Evolutionary conservation across 1,140 invertebrate species (phyloP).

Genomic region (Drosophila melanica): DNA sequence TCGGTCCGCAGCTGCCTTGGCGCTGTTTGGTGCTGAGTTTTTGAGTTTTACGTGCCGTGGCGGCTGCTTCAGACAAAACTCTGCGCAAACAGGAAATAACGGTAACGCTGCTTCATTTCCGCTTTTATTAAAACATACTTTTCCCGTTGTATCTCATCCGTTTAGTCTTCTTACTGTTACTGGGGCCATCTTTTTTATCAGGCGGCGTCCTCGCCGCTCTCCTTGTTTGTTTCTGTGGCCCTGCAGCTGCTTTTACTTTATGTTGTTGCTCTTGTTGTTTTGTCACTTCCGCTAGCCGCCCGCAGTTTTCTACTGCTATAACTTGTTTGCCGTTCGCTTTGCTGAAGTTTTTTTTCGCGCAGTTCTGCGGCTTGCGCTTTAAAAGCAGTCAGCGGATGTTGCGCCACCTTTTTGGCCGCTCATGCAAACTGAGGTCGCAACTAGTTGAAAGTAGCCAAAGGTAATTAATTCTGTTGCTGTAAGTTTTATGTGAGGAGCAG

Average conservation of each 20-base stretch:
- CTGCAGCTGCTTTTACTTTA: conserved; percentile 8
- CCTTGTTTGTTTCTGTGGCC: conserved; percentile 30
- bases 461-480: conserved; percentile 81
- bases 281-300: conserved; percentile 73
- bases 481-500: conserved; percentile 46
- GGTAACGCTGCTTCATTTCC: conserved; percentile 82
- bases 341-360: conserved; percentile 17
- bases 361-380: conserved; percentile 58
- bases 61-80: conserved; percentile 69
- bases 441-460: conserved; percentile 81
- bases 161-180: conserved; percentile 16
- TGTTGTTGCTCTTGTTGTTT: conserved; percentile 52
- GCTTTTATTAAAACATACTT: conserved; percentile 83
- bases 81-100: conserved; percentile 79
- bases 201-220: conserved; percentile 9
- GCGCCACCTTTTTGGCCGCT: conserved; percentile 60
- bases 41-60: conserved; percentile 1
- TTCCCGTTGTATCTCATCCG: conserved; percentile 78
- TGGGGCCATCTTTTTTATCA: conserved; percentile 43
- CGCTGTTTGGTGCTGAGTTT: background rate
- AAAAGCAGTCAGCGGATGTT: conserved; percentile 72
- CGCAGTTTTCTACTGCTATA: conserved; percentile 62
- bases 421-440: conserved; percentile 59
- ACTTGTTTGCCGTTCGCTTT: conserved; percentile 49
- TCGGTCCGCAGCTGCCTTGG: conserved; percentile 29